phyloP scores from a whole-genome alignment of 2,888 invertebrate species.

The Germaria angustata region DNA sequence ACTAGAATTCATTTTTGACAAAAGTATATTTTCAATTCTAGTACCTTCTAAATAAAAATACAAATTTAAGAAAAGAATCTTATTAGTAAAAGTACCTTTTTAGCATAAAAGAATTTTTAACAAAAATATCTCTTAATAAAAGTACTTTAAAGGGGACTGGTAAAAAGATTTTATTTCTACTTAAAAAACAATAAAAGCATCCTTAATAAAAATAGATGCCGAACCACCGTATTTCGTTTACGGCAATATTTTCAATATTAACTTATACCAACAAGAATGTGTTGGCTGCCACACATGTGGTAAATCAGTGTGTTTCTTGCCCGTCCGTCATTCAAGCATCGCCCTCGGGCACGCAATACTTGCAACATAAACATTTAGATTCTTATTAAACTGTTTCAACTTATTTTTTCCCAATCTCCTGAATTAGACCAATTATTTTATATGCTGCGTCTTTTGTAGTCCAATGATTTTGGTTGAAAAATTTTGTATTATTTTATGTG shows the following conservation, averaged over 20 bases:
- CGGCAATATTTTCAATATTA: neutral
- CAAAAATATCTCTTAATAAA: too few relatives aligned
- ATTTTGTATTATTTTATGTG: neutral
- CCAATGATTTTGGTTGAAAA: slow-evolving; percentile 15
- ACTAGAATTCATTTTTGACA: too few relatives aligned
- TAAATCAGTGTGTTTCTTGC: slow-evolving; percentile 6
- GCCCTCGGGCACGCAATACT: slow-evolving; percentile 13
- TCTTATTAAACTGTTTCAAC: slow-evolving; percentile 3
- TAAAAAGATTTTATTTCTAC: too few relatives aligned
- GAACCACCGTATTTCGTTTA: slow-evolving; percentile 1
- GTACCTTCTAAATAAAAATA: too few relatives aligned
- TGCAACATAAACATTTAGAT: slow-evolving; percentile 20
- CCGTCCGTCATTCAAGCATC: neutral
- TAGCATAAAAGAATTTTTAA: too few relatives aligned
- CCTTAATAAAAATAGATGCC: too few relatives aligned
- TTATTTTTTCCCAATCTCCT: slow-evolving; percentile 34
- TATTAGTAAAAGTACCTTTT: too few relatives aligned
- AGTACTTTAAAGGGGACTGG: too few relatives aligned
- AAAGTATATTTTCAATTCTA: too few relatives aligned
- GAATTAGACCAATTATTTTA: slow-evolving; percentile 27
- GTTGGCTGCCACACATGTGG: slow-evolving; percentile 62
- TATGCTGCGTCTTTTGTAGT: slow-evolving; percentile 36
- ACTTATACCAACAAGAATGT: slow-evolving; percentile 51
- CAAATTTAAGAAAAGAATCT: too few relatives aligned
- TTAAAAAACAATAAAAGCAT: too few relatives aligned